Conservation (phyloP, 2,888 invertebrate species). For the Ophion ellenae region DNA sequence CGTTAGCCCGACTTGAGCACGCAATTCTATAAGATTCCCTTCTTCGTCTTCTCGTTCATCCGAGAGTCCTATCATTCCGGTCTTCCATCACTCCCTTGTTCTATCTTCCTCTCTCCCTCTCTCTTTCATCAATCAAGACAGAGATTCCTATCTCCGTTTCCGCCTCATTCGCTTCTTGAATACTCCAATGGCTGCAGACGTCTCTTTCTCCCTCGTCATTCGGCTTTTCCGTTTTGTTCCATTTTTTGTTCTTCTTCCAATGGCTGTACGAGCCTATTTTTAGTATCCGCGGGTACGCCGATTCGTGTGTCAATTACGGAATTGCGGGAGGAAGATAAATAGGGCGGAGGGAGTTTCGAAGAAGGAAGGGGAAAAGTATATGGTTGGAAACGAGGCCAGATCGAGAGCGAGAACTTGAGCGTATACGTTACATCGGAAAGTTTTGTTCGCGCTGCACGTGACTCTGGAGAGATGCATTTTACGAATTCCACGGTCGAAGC, state of each 20-base stretch:
- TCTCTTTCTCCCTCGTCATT: constrained; percentile 27
- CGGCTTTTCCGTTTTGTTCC: constrained; percentile 57
- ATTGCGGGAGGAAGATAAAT: constrained; percentile 19
- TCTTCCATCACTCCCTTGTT: constrained; percentile 35
- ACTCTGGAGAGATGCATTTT: constrained; percentile 6
- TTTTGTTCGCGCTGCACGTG: background rate
- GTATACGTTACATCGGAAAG: background rate
- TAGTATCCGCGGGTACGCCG: constrained; percentile 56
- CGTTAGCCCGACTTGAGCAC: constrained; percentile 51
- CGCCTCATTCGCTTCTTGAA: constrained; percentile 39
- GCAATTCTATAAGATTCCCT: constrained; percentile 46
- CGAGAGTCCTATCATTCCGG: constrained; percentile 35
- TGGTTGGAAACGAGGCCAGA: background rate
- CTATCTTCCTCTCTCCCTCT: constrained; percentile 19
- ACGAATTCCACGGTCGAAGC: constrained; percentile 41
- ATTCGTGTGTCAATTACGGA: constrained; percentile 73
- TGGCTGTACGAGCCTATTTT: background rate
- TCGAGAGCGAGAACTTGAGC: background rate
- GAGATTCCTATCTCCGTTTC: constrained; percentile 44
- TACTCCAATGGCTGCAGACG: constrained; percentile 22
- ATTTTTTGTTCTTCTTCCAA: constrained; percentile 42
- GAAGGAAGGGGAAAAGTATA: background rate
- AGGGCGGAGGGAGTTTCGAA: background rate
- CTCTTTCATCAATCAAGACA: constrained; percentile 44
- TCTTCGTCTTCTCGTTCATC: constrained; percentile 52